phyloP scores from a whole-genome alignment of 2,797 vertebrate species.

The Mormyrops boulengeri region DNA sequence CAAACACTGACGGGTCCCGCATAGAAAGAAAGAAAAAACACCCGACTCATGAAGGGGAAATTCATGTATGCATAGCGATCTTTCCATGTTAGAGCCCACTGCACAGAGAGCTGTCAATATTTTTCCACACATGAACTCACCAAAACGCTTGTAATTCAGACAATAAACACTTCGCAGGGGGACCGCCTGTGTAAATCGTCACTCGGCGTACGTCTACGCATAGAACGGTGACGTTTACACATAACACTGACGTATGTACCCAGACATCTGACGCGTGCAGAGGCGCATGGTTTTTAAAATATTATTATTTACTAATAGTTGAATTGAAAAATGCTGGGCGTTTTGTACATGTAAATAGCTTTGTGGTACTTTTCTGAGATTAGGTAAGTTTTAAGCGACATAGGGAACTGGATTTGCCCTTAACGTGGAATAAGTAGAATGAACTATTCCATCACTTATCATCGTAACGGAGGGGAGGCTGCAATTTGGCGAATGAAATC shows the following conservation, averaged over 20 bases:
- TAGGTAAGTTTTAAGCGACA: neutral
- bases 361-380: neutral
- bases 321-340: neutral
- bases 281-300: neutral
- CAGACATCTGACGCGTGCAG: neutral
- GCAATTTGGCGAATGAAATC: neutral
- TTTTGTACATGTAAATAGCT: neutral
- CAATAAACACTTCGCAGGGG: conserved; percentile 42
- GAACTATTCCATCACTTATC: neutral
- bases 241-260: conserved; percentile 15
- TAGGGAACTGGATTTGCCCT: neutral
- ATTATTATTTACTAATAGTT: neutral
- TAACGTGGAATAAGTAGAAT: neutral
- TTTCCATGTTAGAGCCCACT: neutral
- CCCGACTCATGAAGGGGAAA: neutral
- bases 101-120: neutral
- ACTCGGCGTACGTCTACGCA: neutral
- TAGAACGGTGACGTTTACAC: conserved; percentile 21
- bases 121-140: conserved; percentile 44
- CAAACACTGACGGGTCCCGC: neutral
- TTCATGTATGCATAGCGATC: neutral
- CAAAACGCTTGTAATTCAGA: conserved; percentile 39
- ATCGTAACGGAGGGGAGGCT: neutral
- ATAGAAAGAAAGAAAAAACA: neutral
- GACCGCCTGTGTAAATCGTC: conserved; percentile 32